These are phyloP conservation scores for Scaptomyza parva DNA, from an alignment of 2,888 invertebrate species.

Conservation along the genomic window DNA sequence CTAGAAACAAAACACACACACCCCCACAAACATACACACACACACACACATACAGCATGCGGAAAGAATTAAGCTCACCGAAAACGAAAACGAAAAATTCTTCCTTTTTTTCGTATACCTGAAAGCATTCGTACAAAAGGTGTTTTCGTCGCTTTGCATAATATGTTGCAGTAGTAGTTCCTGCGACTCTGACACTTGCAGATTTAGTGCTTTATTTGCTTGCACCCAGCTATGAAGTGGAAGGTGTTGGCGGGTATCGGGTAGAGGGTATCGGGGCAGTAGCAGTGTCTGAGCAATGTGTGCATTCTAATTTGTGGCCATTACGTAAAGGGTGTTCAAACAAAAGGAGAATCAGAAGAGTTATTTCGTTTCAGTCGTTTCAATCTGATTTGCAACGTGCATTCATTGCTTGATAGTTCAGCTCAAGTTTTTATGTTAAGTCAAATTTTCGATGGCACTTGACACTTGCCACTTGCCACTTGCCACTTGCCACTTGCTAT, in stretches of 20 bases:
- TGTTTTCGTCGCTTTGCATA: constrained; percentile 29
- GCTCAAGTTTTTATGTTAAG: neutral
- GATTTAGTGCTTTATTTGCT: constrained; percentile 71
- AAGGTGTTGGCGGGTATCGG: too few relatives aligned
- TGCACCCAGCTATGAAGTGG: constrained; percentile 31
- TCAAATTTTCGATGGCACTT: neutral
- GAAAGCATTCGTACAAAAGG: constrained; percentile 30
- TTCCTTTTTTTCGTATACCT: neutral
- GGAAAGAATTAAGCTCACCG: constrained; percentile 54
- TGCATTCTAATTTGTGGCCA: constrained; percentile 1
- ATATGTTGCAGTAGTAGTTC: constrained; percentile 7
- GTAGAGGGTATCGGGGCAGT: neutral
- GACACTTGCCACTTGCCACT: neutral
- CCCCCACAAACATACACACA: constrained; percentile 10
- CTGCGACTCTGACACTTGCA: constrained; percentile 63
- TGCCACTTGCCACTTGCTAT: neutral
- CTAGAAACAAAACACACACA: constrained; percentile 40
- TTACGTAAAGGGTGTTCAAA: constrained; percentile 5
- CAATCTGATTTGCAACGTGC: neutral
- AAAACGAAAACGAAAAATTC: neutral
- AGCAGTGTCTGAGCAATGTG: constrained; percentile 1
- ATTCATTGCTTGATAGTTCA: neutral
- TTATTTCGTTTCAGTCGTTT: neutral
- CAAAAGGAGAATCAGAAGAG: neutral
- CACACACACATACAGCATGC: constrained; percentile 4